These are phyloP conservation scores for Parnassius mnemosyne DNA, from an alignment of 2,888 invertebrate genomes.

Conservation along the genomic window DNA sequence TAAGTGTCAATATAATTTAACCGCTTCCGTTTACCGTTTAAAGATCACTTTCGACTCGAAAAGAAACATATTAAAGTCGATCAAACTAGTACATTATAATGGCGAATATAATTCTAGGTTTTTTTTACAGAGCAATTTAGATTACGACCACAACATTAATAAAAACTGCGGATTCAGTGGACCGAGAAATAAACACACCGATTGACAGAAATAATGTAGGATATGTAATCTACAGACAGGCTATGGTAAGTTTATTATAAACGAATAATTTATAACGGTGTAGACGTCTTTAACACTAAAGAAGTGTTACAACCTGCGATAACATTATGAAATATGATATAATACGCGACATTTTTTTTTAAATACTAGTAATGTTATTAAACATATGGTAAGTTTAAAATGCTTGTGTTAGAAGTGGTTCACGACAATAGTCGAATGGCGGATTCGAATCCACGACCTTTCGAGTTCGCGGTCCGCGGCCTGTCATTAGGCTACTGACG, in stretches of 20 bases:
- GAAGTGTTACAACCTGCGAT: too few relatives aligned
- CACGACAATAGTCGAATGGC: too few relatives aligned
- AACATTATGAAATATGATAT: too few relatives aligned
- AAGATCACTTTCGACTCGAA: neutral
- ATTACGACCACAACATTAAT: constrained; percentile 49
- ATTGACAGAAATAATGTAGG: constrained; percentile 26
- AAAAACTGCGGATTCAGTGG: constrained; percentile 43
- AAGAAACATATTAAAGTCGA: constrained; percentile 24
- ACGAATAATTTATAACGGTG: neutral
- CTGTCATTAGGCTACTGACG: too few relatives aligned
- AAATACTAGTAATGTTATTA: too few relatives aligned
- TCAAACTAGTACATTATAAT: constrained; percentile 38
- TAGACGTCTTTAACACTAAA: too few relatives aligned
- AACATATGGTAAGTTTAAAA: too few relatives aligned
- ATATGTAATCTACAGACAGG: constrained; percentile 15
- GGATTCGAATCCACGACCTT: too few relatives aligned
- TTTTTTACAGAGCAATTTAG: constrained; percentile 42
- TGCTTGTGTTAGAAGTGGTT: too few relatives aligned
- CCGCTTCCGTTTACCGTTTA: constrained; percentile 14
- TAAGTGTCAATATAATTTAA: constrained; percentile 11
- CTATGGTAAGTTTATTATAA: neutral
- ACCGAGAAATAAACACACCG: constrained; percentile 18
- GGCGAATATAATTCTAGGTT: constrained; percentile 43
- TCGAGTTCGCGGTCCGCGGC: too few relatives aligned
- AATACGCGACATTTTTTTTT: too few relatives aligned